phyloP scores from a whole-genome alignment of 2,113 vertebrate genomes.

The Trichechus manatus region DNA sequence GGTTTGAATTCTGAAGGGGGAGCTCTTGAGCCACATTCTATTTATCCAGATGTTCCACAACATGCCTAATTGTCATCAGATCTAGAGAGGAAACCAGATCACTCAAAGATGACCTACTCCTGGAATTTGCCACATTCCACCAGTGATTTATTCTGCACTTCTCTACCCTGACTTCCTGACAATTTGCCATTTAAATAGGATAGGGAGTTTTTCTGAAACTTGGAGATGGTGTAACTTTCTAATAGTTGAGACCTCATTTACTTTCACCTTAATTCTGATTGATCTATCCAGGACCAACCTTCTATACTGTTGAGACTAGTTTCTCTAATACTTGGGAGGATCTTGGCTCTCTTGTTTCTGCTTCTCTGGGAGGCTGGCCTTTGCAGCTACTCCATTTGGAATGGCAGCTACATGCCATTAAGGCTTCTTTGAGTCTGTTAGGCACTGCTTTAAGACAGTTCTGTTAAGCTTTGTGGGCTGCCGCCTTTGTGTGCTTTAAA shows the following conservation, averaged over 20 bases:
- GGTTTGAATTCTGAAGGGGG: slow-evolving; percentile 41
- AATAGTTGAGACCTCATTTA: neutral
- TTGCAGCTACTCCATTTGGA: neutral
- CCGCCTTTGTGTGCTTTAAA: neutral
- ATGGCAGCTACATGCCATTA: neutral
- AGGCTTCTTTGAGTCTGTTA: slow-evolving; percentile 18
- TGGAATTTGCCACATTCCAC: neutral
- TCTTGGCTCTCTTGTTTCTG: neutral
- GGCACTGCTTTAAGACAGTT: neutral
- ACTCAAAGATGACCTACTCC: neutral
- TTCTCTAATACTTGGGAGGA: neutral
- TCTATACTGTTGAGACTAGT: neutral
- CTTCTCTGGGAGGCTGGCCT: neutral
- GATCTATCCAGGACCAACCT: neutral
- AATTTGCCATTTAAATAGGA: slow-evolving; percentile 34
- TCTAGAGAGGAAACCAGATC: slow-evolving; percentile 28
- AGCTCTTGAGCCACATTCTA: neutral
- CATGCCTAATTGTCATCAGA: slow-evolving; percentile 13
- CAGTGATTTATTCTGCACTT: slow-evolving; percentile 15
- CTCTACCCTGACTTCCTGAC: neutral
- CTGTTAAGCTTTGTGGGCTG: neutral
- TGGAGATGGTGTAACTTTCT: neutral
- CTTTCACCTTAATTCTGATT: slow-evolving; percentile 34
- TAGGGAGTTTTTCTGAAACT: slow-evolving; percentile 35
- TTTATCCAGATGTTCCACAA: slow-evolving; percentile 10